Conservation (phyloP, 1,140 invertebrate species). For the Lutraria rhynchaena region DNA sequence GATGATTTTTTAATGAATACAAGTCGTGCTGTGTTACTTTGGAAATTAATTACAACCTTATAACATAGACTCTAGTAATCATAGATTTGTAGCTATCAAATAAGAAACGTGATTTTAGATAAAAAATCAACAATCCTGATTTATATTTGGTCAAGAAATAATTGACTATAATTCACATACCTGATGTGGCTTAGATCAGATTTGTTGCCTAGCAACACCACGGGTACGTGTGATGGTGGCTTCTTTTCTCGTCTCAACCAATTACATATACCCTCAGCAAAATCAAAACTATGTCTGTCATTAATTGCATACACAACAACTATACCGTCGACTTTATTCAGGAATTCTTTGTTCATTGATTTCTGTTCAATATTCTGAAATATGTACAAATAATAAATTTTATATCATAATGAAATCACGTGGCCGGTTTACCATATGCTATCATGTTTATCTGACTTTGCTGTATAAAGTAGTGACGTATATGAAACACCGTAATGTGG, state of each 20-base stretch:
- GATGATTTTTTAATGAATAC: no score
- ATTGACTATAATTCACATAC: slow-evolving; percentile 6
- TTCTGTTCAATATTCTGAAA: slow-evolving; percentile 60
- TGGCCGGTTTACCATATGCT: no score
- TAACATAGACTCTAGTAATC: no score
- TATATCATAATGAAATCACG: no score
- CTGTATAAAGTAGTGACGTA: no score
- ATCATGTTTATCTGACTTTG: no score
- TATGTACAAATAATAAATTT: background rate
- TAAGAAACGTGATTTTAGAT: no score
- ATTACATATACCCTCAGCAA: slow-evolving; percentile 61
- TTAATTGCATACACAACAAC: slow-evolving; percentile 65
- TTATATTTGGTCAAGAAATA: background rate
- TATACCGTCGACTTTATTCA: slow-evolving; percentile 65
- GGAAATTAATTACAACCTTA: no score
- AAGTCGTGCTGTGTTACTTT: no score
- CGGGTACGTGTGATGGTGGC: slow-evolving; percentile 33
- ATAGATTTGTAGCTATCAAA: no score
- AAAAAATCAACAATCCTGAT: background rate
- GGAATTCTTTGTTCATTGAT: slow-evolving; percentile 55
- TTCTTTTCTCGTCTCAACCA: slow-evolving; percentile 63
- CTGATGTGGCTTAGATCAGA: slow-evolving; percentile 57
- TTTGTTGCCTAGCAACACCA: slow-evolving; percentile 65
- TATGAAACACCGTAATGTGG: no score
- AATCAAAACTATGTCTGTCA: slow-evolving; percentile 63